phyloP scores from a whole-genome alignment of 2,888 invertebrate species.

The Drosophila anceps region DNA sequence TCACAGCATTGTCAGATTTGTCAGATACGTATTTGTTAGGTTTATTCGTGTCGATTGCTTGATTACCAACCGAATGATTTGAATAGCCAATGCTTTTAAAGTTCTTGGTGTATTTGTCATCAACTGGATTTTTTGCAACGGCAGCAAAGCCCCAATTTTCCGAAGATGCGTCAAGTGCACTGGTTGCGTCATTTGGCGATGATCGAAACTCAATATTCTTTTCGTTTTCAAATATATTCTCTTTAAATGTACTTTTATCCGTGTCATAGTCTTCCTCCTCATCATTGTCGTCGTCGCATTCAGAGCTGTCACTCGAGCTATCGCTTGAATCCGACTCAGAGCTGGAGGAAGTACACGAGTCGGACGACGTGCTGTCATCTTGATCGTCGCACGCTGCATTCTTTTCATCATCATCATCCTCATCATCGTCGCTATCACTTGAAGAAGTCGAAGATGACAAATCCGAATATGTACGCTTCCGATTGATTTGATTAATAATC shows the following conservation, averaged over 20 bases:
- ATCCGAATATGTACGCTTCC: constrained; percentile 82
- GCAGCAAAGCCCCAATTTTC: constrained; percentile 88
- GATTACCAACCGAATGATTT: constrained; percentile 33
- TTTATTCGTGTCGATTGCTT: constrained; percentile 30
- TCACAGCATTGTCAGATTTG: constrained; percentile 27
- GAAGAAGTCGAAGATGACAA: constrained; percentile 84
- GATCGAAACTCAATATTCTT: constrained; percentile 66
- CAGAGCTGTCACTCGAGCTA: constrained; percentile 84
- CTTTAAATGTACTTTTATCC: constrained; percentile 79
- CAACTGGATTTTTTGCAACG: constrained; percentile 87
- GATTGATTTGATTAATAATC: constrained; percentile 53
- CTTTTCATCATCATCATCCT: constrained; percentile 80
- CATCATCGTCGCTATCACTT: constrained; percentile 84
- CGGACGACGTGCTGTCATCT: constrained; percentile 82
- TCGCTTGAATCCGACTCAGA: constrained; percentile 84
- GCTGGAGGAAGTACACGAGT: constrained; percentile 83
- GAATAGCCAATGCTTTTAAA: constrained; percentile 60
- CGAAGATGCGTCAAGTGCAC: constrained; percentile 66
- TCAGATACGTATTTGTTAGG: constrained; percentile 20
- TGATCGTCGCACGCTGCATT: constrained; percentile 77
- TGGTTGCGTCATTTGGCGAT: constrained; percentile 47
- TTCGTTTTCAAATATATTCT: constrained; percentile 75
- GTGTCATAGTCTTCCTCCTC: constrained; percentile 81
- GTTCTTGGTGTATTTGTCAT: constrained; percentile 74
- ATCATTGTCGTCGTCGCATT: constrained; percentile 84